These are phyloP conservation scores for Chaitophorus viminalis DNA, from an alignment of 2,888 invertebrate genomes.

Conservation along the genomic window DNA sequence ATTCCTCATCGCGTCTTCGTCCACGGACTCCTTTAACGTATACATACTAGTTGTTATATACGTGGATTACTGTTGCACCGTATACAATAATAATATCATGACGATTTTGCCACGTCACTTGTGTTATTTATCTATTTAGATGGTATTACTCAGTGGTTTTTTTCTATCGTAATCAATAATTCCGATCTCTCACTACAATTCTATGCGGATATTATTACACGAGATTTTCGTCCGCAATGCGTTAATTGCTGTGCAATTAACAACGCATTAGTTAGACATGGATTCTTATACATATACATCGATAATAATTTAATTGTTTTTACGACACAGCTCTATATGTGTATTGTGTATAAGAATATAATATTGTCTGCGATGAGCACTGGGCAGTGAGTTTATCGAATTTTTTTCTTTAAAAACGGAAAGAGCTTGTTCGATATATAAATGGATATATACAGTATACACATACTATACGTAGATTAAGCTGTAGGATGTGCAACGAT, in stretches of 20 bases:
- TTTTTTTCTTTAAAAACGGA: too few relatives aligned
- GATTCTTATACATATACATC: neutral
- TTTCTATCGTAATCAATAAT: neutral
- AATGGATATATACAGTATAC: too few relatives aligned
- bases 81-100: neutral
- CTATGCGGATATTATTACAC: neutral
- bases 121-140: neutral
- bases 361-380: neutral
- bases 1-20: neutral
- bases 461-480: too few relatives aligned
- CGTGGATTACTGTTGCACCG: too few relatives aligned
- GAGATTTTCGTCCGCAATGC: neutral
- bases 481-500: too few relatives aligned
- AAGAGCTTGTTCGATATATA: too few relatives aligned
- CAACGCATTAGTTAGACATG: neutral
- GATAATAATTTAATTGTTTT: too few relatives aligned
- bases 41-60: too few relatives aligned
- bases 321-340: too few relatives aligned
- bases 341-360: too few relatives aligned
- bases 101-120: neutral
- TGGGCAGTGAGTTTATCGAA: too few relatives aligned
- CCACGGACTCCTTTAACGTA: too few relatives aligned
- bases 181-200: neutral
- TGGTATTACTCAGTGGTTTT: neutral
- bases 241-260: neutral